Evolutionary conservation across 2,888 invertebrate species (phyloP), one percentile per base, ranked within the genome.

Genomic region (Agonopterix subpropinquella): DNA sequence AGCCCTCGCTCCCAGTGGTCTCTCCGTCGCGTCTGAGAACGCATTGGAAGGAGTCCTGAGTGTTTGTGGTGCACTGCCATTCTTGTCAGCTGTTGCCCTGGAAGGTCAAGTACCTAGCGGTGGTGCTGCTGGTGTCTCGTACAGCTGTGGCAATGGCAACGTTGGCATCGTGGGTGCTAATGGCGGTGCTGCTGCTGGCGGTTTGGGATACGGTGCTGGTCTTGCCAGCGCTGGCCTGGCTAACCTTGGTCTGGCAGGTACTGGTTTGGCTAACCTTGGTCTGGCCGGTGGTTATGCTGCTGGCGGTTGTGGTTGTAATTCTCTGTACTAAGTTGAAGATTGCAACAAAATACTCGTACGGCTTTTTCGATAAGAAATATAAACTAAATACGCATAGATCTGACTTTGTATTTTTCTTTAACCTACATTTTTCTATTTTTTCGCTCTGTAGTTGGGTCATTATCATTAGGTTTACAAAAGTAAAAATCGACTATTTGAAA

Each of bases 11-110:
- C 59, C 61, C 11, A 56, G 37, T 45, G 67, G 68, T 46, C 50
- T 69, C 8, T 53, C 58, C n/a, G 57, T 67, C 2, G 35, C 61
- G 4, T 68, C 72, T 41, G 67, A 70, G 44, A 74, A 70, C 48
- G 54, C 56, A 2, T 62, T 67, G 28, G 66, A 68, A 54, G 73
- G 73, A 4, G 43, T 56, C 28, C 36, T 72, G 1, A 44, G 50
- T 9, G 62, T 65, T 9, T 37, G 46, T 11, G 70, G 69, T 41
- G 56, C 62, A 37, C 47, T 70, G 41, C 68, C 64, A 5, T 63
- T 68, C 61, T 44, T 65, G 11, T 64, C 66, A 4, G 55, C 66
- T 28, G 65, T 69, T 1, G 55, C 51, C 42, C 50, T 65, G n/a
- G 60, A 61, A 13, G 62, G 64, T 11, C 41, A 49, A 3, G 48